Evolutionary conservation across 2,888 invertebrate genomes (phyloP), one percentile per base, ranked within the genome.

Genomic region (Drosophila birchii): DNA sequence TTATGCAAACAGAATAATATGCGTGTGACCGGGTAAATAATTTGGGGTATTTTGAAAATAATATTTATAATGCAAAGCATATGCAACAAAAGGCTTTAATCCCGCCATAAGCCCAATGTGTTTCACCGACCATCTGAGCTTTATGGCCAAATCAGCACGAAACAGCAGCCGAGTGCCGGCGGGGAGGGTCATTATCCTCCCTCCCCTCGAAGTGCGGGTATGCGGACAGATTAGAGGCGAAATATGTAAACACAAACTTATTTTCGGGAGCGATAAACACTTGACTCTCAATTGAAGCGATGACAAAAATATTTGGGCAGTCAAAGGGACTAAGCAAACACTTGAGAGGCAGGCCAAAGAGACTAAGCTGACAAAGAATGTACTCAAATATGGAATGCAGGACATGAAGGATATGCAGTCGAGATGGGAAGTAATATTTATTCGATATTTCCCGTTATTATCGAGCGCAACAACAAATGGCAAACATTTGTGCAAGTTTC

Each of bases 371-470:
- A 63, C 59, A 45, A 60, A 34, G 29, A 68, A 69, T 61, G 51
- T 51, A 11, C 43, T 54, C 38, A 64, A 38, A 61, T 57, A 54
- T 51, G 56, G 44, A 51, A 47, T 39, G 58, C 47, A 66, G 54
- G 43, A 55, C 60, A 47, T 39, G 36, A 44, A 58, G 51, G 64
- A 63, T 71, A 39, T 73, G 60, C 38, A 44, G 58, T n/a, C 41
- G 56, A 55, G 26, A 60, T 51, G 55, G 73, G 61, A 71, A 80
- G 89, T 87, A 87, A 89, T 89, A 85, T 89, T 86, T 89, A 86
- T 87, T 87, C 79, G 80, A 87, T 86, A 73, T 85, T 89, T 86
- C 78, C 88, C 70, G 18, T 75, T 75, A 76, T 73, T 75, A 73
- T 64, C 64, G 54, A 36, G 6, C 39, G 39, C 63, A 59, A 34